Conservation (phyloP, 2,888 invertebrate genomes). For the Linnaemya tessellans region DNA sequence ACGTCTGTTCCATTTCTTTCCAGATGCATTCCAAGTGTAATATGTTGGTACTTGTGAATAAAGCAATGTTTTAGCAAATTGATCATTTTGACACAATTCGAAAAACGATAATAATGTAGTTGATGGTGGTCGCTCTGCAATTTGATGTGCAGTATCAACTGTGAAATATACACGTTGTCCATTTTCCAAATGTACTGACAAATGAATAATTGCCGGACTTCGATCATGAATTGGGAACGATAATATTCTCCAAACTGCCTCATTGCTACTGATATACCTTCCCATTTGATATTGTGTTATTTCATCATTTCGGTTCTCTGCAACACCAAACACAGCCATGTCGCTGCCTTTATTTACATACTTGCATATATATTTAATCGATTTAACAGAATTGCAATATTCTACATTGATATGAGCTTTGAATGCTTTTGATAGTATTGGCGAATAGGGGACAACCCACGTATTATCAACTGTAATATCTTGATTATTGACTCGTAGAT, state of each 20-base stretch:
- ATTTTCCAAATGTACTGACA: slow-evolving; percentile 42
- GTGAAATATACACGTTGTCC: slow-evolving; percentile 69
- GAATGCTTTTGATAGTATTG: slow-evolving; percentile 50
- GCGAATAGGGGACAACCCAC: slow-evolving; percentile 68
- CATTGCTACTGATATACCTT: slow-evolving; percentile 72
- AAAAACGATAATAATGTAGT: slow-evolving; percentile 18
- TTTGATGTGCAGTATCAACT: no score
- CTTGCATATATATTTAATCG: slow-evolving; percentile 20
- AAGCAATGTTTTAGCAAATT: slow-evolving; percentile 68
- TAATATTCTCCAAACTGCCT: slow-evolving; percentile 70
- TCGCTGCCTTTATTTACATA: not conserved
- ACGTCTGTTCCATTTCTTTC: no score
- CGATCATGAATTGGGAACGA: slow-evolving; percentile 33
- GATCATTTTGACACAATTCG: not conserved
- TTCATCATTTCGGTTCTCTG: slow-evolving; percentile 31
- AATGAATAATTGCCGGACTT: slow-evolving; percentile 46
- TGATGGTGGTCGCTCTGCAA: not conserved
- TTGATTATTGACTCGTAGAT: not conserved
- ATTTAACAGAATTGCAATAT: slow-evolving; percentile 21
- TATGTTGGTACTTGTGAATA: slow-evolving; percentile 64
- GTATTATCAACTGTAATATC: slow-evolving; percentile 41
- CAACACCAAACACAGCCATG: not conserved
- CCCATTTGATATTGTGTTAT: slow-evolving; percentile 66
- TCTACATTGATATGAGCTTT: not conserved
- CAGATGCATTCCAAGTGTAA: no score